Percentiles rank a stretch among this genome's conserved stretches.
Evolutionary conservation across 2,888 invertebrate genomes (phyloP).

Genomic region (Melinaea marsaeus): DNA sequence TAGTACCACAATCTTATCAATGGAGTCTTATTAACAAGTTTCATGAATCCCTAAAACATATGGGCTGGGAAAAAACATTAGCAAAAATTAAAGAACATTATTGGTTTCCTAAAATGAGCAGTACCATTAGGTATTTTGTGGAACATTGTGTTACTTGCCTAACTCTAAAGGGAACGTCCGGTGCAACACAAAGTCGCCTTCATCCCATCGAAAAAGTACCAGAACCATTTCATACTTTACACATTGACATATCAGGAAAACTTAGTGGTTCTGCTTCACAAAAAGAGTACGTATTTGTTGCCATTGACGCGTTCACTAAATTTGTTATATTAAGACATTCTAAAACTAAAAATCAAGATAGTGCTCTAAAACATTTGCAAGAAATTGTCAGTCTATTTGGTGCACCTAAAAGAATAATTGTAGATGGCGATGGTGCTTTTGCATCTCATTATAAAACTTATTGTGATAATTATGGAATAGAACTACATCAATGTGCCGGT

Average conservation of each 20-base stretch:
- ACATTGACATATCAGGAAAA: too few species aligned
- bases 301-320: slow-evolving; percentile 30
- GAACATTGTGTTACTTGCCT: too few species aligned
- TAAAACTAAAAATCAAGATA: neutral
- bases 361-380: neutral
- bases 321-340: slow-evolving; percentile 15
- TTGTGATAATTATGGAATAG: slow-evolving; percentile 26
- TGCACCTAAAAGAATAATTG: slow-evolving; percentile 14
- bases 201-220: too few species aligned
- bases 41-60: slow-evolving; percentile 26
- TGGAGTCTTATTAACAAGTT: slow-evolving; percentile 33
- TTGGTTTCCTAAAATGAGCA: too few species aligned
- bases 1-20: slow-evolving; percentile 21
- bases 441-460: slow-evolving; percentile 21
- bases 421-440: slow-evolving; percentile 27
- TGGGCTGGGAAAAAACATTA: slow-evolving; percentile 34
- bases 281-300: slow-evolving; percentile 30
- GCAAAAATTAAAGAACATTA: too few species aligned
- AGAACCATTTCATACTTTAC: slow-evolving; percentile 10
- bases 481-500: slow-evolving; percentile 23
- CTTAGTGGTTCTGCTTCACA: too few species aligned
- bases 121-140: too few species aligned
- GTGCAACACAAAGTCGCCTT: too few species aligned
- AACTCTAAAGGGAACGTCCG: too few species aligned
- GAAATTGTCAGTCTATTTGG: slow-evolving; percentile 17